Evolutionary conservation across 2,797 vertebrate genomes (phyloP).

Genomic region (Ceryle rudis): DNA sequence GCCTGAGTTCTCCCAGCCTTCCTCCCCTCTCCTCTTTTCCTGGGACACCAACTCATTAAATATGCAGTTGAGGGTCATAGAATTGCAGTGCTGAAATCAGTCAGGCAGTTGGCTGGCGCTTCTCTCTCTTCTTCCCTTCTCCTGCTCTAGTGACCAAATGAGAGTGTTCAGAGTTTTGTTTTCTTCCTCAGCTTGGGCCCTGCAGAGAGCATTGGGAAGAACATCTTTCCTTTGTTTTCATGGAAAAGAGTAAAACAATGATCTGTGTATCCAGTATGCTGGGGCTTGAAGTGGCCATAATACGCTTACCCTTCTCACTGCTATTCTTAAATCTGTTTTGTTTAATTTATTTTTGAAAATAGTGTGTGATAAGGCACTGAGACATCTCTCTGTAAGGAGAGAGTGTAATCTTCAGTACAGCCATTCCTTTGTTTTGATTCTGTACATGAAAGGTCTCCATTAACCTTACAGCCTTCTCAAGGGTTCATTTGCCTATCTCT

Average conservation of each 20-base stretch:
- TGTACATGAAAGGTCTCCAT: neutral
- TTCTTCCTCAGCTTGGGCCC: constrained; percentile 53
- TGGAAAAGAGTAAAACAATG: constrained; percentile 28
- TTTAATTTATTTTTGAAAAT: constrained; percentile 69
- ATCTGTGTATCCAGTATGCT: neutral
- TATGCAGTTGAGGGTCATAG: constrained; percentile 72
- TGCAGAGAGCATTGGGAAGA: constrained; percentile 37
- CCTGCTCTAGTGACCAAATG: constrained; percentile 74
- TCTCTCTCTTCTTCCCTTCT: constrained; percentile 57
- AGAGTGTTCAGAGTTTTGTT: constrained; percentile 50
- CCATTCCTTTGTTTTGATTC: neutral
- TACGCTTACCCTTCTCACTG: constrained; percentile 13
- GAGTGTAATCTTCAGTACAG: constrained; percentile 2
- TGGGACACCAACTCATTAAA: constrained; percentile 63
- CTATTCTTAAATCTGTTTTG: constrained; percentile 12
- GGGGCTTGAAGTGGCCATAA: constrained; percentile 18
- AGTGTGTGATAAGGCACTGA: constrained; percentile 42
- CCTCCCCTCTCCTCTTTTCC: constrained; percentile 66
- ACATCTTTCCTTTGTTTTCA: constrained; percentile 55
- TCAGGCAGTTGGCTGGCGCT: constrained; percentile 68
- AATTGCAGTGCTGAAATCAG: constrained; percentile 71
- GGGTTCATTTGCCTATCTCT: neutral
- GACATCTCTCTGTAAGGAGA: constrained; percentile 40
- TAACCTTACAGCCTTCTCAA: neutral
- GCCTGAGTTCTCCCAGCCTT: constrained; percentile 78